Conservation (phyloP, 1,140 invertebrate genomes). For the Sitophilus oryzae region DNA sequence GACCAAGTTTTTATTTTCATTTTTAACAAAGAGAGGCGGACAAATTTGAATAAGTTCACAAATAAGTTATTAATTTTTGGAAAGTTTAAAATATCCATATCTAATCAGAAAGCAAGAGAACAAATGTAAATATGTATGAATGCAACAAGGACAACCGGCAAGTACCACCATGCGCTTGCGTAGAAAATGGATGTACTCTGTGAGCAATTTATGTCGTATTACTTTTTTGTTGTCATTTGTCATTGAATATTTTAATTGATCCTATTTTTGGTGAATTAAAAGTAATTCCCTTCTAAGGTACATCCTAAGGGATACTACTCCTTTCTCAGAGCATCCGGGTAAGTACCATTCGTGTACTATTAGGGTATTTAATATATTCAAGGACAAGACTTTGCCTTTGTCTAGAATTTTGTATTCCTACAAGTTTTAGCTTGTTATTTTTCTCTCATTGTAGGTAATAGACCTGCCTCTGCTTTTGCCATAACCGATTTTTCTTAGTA, state of each 20-base stretch:
- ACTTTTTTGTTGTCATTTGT: neutral
- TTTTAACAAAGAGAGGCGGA: too few relatives aligned
- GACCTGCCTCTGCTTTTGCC: constrained; percentile 37
- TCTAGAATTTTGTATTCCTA: neutral
- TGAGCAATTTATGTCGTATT: neutral
- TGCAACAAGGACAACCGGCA: too few relatives aligned
- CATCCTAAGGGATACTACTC: neutral
- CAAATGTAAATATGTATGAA: too few relatives aligned
- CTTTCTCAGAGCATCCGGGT: constrained; percentile 21
- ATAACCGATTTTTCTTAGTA: constrained; percentile 23
- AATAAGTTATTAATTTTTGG: too few relatives aligned
- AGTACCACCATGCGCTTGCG: too few relatives aligned
- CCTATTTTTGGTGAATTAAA: constrained; percentile 19
- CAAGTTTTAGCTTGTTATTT: constrained; percentile 5
- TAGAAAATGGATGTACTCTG: too few relatives aligned
- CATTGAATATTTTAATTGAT: neutral
- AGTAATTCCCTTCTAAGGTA: neutral
- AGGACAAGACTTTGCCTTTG: constrained; percentile 3
- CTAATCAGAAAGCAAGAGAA: too few relatives aligned
- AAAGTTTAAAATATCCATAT: too few relatives aligned
- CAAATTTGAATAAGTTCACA: too few relatives aligned
- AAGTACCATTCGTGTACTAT: neutral
- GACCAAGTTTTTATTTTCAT: too few relatives aligned
- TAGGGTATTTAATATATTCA: too few relatives aligned
- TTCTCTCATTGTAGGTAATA: constrained; percentile 29